Percentiles rank a stretch among this genome's conserved stretches.
Conservation (phyloP, 2,113 vertebrate species). For the Ophiodon elongatus region DNA sequence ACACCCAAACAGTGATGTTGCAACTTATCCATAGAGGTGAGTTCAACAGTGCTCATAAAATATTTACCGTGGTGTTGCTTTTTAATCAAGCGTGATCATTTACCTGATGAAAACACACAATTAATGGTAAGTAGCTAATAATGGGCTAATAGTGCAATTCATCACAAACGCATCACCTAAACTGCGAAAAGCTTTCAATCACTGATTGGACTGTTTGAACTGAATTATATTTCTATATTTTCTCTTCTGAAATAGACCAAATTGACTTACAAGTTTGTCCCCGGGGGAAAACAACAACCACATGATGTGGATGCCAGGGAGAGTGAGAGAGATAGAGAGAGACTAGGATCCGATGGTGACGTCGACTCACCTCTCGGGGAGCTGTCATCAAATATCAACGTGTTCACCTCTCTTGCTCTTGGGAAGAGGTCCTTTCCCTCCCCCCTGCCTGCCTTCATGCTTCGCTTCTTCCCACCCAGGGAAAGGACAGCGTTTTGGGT, state of each 20-base stretch:
- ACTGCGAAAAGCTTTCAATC: not conserved
- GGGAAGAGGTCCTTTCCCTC: constrained; percentile 37
- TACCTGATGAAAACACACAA: constrained; percentile 36
- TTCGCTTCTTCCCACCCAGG: constrained; percentile 53
- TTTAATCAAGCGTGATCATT: constrained; percentile 27
- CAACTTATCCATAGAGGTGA: not conserved
- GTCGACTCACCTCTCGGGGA: constrained; percentile 61
- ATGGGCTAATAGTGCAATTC: constrained; percentile 52
- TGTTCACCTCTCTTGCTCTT: constrained; percentile 65
- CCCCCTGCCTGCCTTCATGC: constrained; percentile 51
- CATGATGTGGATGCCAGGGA: constrained; percentile 17
- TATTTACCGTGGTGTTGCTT: constrained; percentile 19
- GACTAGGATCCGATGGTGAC: constrained; percentile 19
- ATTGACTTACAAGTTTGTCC: constrained; percentile 3
- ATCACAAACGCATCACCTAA: constrained; percentile 1
- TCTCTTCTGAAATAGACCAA: constrained; percentile 29
- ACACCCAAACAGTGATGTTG: too few relatives aligned
- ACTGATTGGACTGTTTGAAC: not conserved
- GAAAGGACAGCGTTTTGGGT: constrained; percentile 49
- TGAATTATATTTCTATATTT: not conserved
- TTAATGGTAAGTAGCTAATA: constrained; percentile 54
- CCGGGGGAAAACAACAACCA: constrained; percentile 25
- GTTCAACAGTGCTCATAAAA: constrained; percentile 22
- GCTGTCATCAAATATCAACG: constrained; percentile 72
- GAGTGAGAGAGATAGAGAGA: constrained; percentile 4